Evolutionary conservation across 2,797 vertebrate species (phyloP).

Genomic region (Clamator glandarius): DNA sequence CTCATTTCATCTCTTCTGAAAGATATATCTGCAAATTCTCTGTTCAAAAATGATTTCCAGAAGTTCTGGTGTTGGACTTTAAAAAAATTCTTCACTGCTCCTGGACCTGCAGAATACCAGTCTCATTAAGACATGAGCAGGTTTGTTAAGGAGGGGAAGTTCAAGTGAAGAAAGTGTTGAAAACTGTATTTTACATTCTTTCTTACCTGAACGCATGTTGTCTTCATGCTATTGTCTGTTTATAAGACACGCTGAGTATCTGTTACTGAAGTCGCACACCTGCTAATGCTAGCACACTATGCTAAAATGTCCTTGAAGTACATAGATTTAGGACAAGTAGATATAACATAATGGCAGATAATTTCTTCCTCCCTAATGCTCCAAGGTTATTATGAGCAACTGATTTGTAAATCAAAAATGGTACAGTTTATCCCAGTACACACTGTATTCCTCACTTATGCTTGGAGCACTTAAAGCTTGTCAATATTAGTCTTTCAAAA

Average conservation of each 20-base stretch:
- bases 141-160: not conserved
- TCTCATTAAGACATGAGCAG: not conserved
- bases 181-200: not conserved
- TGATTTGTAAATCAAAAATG: not conserved
- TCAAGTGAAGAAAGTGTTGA: not conserved
- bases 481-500: not conserved
- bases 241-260: not conserved
- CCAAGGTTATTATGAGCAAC: not conserved
- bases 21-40: not conserved
- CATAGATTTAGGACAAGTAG: not conserved
- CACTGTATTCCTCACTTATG: not conserved
- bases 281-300: not conserved
- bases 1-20: not conserved
- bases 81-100: not conserved
- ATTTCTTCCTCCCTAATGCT: not conserved
- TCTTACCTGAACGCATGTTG: not conserved
- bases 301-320: not conserved
- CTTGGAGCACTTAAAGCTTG: not conserved
- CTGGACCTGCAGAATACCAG: not conserved
- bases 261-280: not conserved
- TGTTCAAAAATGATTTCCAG: not conserved
- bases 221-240: not conserved
- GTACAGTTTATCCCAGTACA: not conserved
- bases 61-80: not conserved
- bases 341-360: not conserved